Base-by-base conservation (phyloP, 1,140 invertebrate species). In the Dendroctonus valens region DNA sequence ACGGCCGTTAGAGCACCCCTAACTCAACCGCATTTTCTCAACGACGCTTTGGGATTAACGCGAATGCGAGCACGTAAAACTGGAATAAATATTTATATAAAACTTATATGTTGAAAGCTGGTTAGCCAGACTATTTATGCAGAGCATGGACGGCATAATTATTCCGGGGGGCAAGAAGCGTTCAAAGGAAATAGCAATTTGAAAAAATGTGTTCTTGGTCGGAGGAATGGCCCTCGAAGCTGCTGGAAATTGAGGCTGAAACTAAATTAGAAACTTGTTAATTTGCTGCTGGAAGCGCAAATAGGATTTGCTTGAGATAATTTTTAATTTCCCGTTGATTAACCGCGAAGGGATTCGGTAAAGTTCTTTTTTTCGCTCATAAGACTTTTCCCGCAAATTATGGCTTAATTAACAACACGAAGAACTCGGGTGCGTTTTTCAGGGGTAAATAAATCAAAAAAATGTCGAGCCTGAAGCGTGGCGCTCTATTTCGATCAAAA, bases 401-500 rank as follows among this genome's bases (percentile, higher is more conserved):
- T 26, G 26, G 26, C 26, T 1, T 26, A 26, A 26, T 26, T 26
- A 26, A 26, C 26, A 26, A 26, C 26, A 26, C 26, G 3, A 26
- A 26, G 26, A 26, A 3, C 26, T 26, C 26, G 26, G n/a, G 26
- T 26, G 26, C 26, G 26, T 65, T 65, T 65, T 57, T 8, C n/a
- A 40, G 37, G 58, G 48, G n/a, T 41, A 52, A 67, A 67, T 67
- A 67, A 67, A 67, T 67, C 65, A 67, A 59, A 59, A 67, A 67
- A 50, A 57, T 44, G 65, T 59, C 65, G 41, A 41, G 49, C 55
- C 50, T 59, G 44, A 60, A 50, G 65, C 65, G 65, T 53, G 50
- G 41, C 57, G 65, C 58, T 58, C 39, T 67, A 60, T 63, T 57
- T 38, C 69, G 59, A 68, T 70, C 69, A 70, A 58, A 67, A 51